These are phyloP conservation scores for Netelia melanura DNA, from an alignment of 2,888 invertebrate species.

Conservation along the genomic window DNA sequence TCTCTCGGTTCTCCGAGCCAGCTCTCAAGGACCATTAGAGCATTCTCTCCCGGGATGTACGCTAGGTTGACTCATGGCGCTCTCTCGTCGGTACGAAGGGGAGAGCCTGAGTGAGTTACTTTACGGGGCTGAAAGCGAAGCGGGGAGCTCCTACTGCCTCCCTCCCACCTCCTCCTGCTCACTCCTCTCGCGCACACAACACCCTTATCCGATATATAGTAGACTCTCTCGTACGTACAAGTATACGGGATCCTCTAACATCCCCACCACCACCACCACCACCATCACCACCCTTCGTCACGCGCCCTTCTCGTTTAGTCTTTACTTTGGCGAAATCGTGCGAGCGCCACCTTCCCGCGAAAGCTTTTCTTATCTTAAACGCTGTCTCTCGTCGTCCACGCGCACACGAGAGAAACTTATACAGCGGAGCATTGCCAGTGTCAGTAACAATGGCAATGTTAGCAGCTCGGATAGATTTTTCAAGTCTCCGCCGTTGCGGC, in stretches of 20 bases:
- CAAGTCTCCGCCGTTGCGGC: slow-evolving; percentile 40
- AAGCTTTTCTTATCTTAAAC: slow-evolving; percentile 70
- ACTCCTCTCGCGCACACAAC: slow-evolving; percentile 4
- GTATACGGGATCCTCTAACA: slow-evolving; percentile 6
- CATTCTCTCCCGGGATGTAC: slow-evolving; percentile 74
- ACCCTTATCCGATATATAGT: slow-evolving; percentile 64
- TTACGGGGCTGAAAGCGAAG: slow-evolving; percentile 70
- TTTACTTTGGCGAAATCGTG: slow-evolving; percentile 49
- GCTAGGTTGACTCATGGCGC: slow-evolving; percentile 80
- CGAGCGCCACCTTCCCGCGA: slow-evolving; percentile 40
- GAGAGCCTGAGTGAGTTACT: slow-evolving; percentile 76
- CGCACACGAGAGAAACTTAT: neutral
- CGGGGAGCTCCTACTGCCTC: slow-evolving; percentile 48
- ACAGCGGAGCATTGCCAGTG: neutral
- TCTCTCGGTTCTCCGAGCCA: slow-evolving; percentile 66
- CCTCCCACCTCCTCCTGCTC: slow-evolving; percentile 10
- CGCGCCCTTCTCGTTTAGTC: slow-evolving; percentile 57
- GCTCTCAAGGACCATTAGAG: slow-evolving; percentile 77
- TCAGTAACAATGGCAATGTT: neutral
- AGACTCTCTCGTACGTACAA: slow-evolving; percentile 34
- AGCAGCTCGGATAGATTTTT: slow-evolving; percentile 69
- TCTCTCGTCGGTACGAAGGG: slow-evolving; percentile 56
- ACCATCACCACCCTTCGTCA: slow-evolving; percentile 20
- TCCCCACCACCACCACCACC: slow-evolving; percentile 26
- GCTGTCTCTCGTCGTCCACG: slow-evolving; percentile 57